Percentiles rank a stretch among this genome's conserved stretches.
Evolutionary conservation across 2,888 invertebrate species (phyloP).

Genomic region (Epicampocera succincta): DNA sequence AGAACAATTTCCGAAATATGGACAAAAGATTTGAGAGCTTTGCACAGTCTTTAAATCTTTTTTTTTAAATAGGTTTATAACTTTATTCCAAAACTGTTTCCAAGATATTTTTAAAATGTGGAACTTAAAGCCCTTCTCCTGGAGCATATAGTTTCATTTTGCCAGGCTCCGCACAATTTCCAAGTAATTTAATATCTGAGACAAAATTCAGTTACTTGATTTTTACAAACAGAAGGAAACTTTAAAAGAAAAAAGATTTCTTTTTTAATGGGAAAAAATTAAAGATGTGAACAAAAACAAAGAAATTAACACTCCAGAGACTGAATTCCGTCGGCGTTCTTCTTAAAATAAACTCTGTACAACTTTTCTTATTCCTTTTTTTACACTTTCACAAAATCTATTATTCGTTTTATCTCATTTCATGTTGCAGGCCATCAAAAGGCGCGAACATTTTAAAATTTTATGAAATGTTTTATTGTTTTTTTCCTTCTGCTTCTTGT

Average conservation of each 20-base stretch:
- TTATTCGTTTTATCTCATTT: neutral
- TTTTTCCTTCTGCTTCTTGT: neutral
- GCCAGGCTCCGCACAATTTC: no score
- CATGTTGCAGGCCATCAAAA: conserved; percentile 26
- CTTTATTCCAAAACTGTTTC: no score
- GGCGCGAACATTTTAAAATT: conserved; percentile 55
- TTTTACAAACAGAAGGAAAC: no score
- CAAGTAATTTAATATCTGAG: no score
- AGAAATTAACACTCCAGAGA: conserved; percentile 39
- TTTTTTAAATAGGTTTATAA: no score
- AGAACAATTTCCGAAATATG: no score
- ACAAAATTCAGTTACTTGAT: no score
- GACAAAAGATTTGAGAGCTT: no score
- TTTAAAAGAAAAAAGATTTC: neutral
- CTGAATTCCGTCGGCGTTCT: conserved; percentile 42
- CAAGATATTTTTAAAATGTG: no score
- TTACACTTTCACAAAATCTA: neutral
- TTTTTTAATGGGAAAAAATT: neutral
- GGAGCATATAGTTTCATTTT: no score
- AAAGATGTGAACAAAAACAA: conserved; percentile 33
- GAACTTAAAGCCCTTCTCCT: no score
- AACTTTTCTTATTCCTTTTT: neutral
- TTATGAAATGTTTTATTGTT: conserved; percentile 31
- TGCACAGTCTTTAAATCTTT: no score
- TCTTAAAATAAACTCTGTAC: conserved; percentile 28